Evolutionary conservation across 2,888 invertebrate species (phyloP).

Genomic region (Baccha elongata): DNA sequence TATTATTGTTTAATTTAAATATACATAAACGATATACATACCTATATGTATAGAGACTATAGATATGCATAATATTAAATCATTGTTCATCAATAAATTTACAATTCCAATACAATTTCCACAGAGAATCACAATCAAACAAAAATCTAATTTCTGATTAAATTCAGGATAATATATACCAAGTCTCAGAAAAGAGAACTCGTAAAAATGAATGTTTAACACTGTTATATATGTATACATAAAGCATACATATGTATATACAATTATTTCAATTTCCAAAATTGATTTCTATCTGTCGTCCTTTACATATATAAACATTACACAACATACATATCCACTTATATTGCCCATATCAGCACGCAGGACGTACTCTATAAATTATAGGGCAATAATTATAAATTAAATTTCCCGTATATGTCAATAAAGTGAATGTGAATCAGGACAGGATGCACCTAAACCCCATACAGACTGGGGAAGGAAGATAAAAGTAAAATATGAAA

Average conservation of each 20-base stretch:
- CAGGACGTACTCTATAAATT: constrained; percentile 61
- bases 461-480: constrained; percentile 1
- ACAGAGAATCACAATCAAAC: no score
- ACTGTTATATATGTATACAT: no score
- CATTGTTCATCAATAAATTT: no score
- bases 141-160: not conserved
- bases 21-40: no score
- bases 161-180: not conserved
- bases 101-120: no score
- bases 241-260: not conserved
- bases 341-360: constrained; percentile 10
- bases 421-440: constrained; percentile 35
- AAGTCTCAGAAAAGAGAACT: not conserved
- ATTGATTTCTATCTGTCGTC: constrained; percentile 62
- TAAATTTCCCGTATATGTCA: constrained; percentile 61
- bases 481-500: constrained; percentile 17
- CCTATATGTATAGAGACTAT: no score
- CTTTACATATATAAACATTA: constrained; percentile 22
- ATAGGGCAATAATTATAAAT: constrained; percentile 70
- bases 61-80: no score
- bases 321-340: not conserved
- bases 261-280: constrained; percentile 48
- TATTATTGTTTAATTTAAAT: no score
- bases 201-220: constrained; percentile 7
- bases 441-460: not conserved